Evolutionary conservation across 1,140 invertebrate species (phyloP), one percentile per base, ranked within the genome.

Genomic region (Monochamus saltuarius): DNA sequence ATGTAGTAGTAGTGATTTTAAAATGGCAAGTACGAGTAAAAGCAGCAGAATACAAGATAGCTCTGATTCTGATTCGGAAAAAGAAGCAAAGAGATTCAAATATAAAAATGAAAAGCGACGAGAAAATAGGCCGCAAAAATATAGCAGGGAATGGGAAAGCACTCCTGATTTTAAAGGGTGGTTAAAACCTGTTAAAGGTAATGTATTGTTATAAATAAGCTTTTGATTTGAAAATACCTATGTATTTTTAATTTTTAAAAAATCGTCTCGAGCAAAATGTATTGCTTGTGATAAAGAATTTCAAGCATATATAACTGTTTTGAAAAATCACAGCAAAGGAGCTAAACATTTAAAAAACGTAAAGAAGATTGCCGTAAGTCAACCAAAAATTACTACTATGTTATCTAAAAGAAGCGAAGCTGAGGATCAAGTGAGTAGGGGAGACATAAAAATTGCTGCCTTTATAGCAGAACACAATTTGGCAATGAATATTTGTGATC

Each of bases 361-460:
- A 2, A 29, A 29, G 6, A 29, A 3, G 2, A 2, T 29, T 6
- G 6, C 2, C 6, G 2, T 34, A 42, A 45, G 13, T 58, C 45
- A 38, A 39, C 11, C 43, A 51, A 40, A 59, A 22, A 52, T 40
- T 29, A 17, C 4, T 37, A n/a, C 0, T n/a, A 9, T 3, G 16
- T 35, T 52, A 14, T 47, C 43, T 49, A 51, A 39, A 39, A 57
- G 19, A 29, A 36, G 7, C 38, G 29, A 57, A 57, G 45, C 34
- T 8, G 19, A 57, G 11, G 39, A 45, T 45, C 39, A 60, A 60
- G 39, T 60, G 35, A 9, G 50, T 37, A n/a, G 51, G 1, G 58
- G 42, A 13, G 50, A 60, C 54, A 60, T 60, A 38, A 60, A 60
- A 60, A 35, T 60, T 45, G 50, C 58, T 11, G 58, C 51, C 7